Base-by-base conservation (phyloP, 2,888 invertebrate genomes). In the Achlya flavicornis region DNA sequence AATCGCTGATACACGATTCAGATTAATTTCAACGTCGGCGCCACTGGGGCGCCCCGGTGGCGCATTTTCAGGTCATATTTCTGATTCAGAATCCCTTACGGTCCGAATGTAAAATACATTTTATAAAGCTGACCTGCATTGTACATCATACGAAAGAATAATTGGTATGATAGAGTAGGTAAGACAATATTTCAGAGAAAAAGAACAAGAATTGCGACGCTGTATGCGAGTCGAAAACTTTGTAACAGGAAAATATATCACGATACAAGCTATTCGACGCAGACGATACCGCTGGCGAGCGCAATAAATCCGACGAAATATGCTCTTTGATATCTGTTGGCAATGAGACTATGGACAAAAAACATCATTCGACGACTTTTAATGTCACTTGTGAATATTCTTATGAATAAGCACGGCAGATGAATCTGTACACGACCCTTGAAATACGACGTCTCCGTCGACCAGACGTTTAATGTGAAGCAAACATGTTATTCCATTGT, bases 351-450 rank as follows among this genome's bases (percentile, higher is more conserved):
- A 74, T 78, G 84, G 79, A 87, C 86, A 88, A 89, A 60, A 89
- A 87, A 85, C 83, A 85, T 88, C 86, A 86, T 84, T 86, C 84
- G 82, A 85, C 79, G 81, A 87, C 83, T 88, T 89, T 90, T 90
- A 92, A 92, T 89, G 86, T 89, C 87, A 85, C 85, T 85, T 79
- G 84, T 77, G 83, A 86, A 88, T 87, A 88, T 85, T 87, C 81
- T 85, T 90, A 88, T 86, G 88, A 88, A 90, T 87, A 87, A 84
- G 79, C 76, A 78, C 79, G 79, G 81, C 77, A 91, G 92, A 92
- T 92, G 88, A 87, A 92, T 92, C 92, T 91, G 84, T 78, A 85
- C 90, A 91, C 91, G 91, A 91, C 89, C 86, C 84, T 83, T 92
- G 87, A 89, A 91, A 90, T 90, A 90, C 88, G 90, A 88, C 79